phyloP scores from a whole-genome alignment of 2,888 invertebrate genomes.

The Hedychridium roseum region DNA sequence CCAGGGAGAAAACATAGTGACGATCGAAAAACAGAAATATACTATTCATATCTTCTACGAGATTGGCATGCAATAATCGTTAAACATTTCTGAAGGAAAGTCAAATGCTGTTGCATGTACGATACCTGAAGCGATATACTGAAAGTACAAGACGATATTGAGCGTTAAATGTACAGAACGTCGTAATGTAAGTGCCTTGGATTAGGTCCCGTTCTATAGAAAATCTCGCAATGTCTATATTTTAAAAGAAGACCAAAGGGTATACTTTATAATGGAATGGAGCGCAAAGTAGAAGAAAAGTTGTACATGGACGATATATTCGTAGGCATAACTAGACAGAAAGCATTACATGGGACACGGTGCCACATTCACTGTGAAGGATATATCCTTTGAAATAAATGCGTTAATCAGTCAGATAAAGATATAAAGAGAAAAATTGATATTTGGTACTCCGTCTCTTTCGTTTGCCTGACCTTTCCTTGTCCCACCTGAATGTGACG shows the following conservation, averaged over 20 bases:
- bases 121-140: slow-evolving; percentile 17
- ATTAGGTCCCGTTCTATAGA: too few relatives aligned
- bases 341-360: slow-evolving; percentile 57
- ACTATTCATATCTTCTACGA: too few relatives aligned
- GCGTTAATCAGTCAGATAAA: slow-evolving; percentile 49
- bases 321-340: slow-evolving; percentile 40
- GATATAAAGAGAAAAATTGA: slow-evolving; percentile 41
- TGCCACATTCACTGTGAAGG: slow-evolving; percentile 53
- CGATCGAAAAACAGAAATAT: too few relatives aligned
- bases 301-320: slow-evolving; percentile 7
- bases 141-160: slow-evolving; percentile 21
- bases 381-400: slow-evolving; percentile 28
- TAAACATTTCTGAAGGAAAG: too few relatives aligned
- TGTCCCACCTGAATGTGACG: slow-evolving; percentile 92
- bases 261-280: too few relatives aligned
- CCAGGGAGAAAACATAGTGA: too few relatives aligned
- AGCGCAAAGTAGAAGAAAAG: too few relatives aligned
- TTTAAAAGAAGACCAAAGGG: too few relatives aligned
- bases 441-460: slow-evolving; percentile 69
- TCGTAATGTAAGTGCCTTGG: slow-evolving; percentile 22
- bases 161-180: slow-evolving; percentile 15
- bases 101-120: slow-evolving; percentile 14
- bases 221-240: too few relatives aligned
- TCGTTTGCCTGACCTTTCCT: slow-evolving; percentile 67
- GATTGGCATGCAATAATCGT: slow-evolving; percentile 30